phyloP scores from a whole-genome alignment of 2,888 invertebrate genomes.

The Caenorhabditis sinica region DNA sequence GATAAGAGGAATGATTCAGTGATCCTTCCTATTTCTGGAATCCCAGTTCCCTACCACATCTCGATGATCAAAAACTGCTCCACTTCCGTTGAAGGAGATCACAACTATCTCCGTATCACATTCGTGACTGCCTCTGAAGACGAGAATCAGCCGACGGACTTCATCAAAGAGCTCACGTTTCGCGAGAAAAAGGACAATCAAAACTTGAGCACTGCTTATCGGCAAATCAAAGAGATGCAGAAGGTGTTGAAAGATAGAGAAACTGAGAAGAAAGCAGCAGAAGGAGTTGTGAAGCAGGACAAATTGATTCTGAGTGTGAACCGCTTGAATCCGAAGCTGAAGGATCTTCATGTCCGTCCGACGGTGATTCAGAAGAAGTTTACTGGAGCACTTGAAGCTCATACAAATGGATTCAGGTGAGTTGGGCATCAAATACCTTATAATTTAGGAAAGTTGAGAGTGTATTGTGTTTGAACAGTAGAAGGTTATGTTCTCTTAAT shows the following conservation, averaged over 20 bases:
- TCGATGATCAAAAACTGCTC: conserved; percentile 98
- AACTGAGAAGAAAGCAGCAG: conserved; percentile 98
- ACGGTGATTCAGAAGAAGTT: conserved; percentile 91
- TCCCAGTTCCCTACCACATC: conserved; percentile 98
- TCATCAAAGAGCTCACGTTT: conserved; percentile 93
- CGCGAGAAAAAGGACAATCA: conserved; percentile 67
- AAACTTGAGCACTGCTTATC: conserved; percentile 96
- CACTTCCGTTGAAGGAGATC: conserved; percentile 98
- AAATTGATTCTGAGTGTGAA: conserved; percentile 90
- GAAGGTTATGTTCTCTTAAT: too few relatives aligned
- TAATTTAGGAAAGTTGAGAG: not conserved
- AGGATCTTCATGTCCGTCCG: conserved; percentile 92
- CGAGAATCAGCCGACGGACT: conserved; percentile 91
- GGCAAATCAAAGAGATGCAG: conserved; percentile 98
- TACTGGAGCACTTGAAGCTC: conserved; percentile 91
- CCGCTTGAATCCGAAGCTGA: conserved; percentile 94
- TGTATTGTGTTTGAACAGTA: too few relatives aligned
- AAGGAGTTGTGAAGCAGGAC: conserved; percentile 98
- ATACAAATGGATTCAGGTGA: conserved; percentile 87
- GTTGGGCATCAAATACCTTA: too few relatives aligned
- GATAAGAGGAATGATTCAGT: conserved; percentile 98
- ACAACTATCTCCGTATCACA: conserved; percentile 97
- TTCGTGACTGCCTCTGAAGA: conserved; percentile 97
- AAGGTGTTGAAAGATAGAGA: conserved; percentile 95
- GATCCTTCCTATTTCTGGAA: conserved; percentile 94